phyloP scores from a whole-genome alignment of 2,113 vertebrate species.

The Larimichthys crocea region DNA sequence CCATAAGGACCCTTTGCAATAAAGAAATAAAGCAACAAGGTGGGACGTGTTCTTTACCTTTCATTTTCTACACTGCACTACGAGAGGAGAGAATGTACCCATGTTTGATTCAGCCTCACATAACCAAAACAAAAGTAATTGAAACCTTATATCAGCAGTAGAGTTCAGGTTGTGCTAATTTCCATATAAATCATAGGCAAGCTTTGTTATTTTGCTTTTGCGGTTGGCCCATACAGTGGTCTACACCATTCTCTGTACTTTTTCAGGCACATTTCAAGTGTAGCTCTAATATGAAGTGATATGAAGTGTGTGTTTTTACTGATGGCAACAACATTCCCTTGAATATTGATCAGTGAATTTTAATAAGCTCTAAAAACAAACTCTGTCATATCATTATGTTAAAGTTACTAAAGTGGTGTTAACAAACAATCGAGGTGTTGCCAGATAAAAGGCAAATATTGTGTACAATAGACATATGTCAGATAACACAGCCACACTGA shows the following conservation, averaged over 20 bases:
- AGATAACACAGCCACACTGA: not conserved
- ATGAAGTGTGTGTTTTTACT: not conserved
- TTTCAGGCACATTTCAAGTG: slow-evolving; percentile 14
- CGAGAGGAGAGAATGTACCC: not conserved
- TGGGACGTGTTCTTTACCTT: slow-evolving; percentile 21
- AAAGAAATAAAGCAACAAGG: slow-evolving; percentile 25
- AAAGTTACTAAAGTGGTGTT: not conserved
- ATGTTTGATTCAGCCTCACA: slow-evolving; percentile 20
- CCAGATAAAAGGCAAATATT: not conserved
- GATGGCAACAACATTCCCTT: not conserved
- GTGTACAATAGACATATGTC: not conserved
- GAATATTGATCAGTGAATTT: slow-evolving; percentile 19
- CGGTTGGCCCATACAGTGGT: not conserved
- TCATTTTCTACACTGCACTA: slow-evolving; percentile 24
- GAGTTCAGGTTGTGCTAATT: slow-evolving; percentile 59
- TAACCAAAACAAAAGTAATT: slow-evolving; percentile 56
- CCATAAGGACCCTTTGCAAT: not conserved
- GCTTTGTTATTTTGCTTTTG: slow-evolving; percentile 40
- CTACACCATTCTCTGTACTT: slow-evolving; percentile 27
- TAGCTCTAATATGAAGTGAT: slow-evolving; percentile 9
- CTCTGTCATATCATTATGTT: not conserved
- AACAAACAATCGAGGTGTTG: not conserved
- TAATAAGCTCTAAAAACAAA: slow-evolving; percentile 12
- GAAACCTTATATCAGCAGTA: slow-evolving; percentile 47
- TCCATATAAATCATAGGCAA: slow-evolving; percentile 72